Evolutionary conservation across 2,113 vertebrate species (phyloP), one percentile per base, ranked within the genome.

Genomic region (Danionella cerebrum): DNA sequence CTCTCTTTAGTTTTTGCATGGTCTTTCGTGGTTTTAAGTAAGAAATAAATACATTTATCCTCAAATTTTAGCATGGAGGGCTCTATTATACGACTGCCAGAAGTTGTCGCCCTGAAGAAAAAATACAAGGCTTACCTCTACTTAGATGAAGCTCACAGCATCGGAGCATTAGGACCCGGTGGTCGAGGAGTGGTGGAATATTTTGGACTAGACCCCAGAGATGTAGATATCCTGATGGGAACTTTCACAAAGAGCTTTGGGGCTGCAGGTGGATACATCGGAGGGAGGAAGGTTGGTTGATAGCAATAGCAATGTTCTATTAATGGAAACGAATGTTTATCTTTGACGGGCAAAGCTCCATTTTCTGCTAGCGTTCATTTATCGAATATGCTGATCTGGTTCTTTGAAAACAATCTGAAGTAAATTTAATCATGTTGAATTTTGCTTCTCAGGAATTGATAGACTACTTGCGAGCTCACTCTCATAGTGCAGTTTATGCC

Each of bases 161-260:
- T 98, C 16, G 95, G 95, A 4, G 94, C 94, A 1, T 79, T 98
- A 71, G 95, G 95, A 38, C 85, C 88, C 1, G 78, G 65, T 22
- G 95, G 94, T 3, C 84, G 92, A 27, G 95, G 95, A 1, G 92
- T 97, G 69, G 94, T 98, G 0, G 95, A 98, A 1, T 95, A 97
- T 83, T 98, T 98, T 72, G 92, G 90, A 69, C 86, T 98, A 31
- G 83, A 79, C 77, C 91, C 94, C 35, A 77, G 87, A 44, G 94
- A 98, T 58, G 94, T 98, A 68, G 95, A 98, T 39, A 77, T 97
- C 76, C 88, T 98, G 92, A 98, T 98, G 95, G 95, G 95, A 63
- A 98, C 95, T 0, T 97, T 98, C 78, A 95, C 94, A 60, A 98
- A 98, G 86, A 95, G 93, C 81, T 98, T 98, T 39, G 91, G 93